phyloP scores from a whole-genome alignment of 2,888 invertebrate genomes.

The Anoplius nigerrimus region DNA sequence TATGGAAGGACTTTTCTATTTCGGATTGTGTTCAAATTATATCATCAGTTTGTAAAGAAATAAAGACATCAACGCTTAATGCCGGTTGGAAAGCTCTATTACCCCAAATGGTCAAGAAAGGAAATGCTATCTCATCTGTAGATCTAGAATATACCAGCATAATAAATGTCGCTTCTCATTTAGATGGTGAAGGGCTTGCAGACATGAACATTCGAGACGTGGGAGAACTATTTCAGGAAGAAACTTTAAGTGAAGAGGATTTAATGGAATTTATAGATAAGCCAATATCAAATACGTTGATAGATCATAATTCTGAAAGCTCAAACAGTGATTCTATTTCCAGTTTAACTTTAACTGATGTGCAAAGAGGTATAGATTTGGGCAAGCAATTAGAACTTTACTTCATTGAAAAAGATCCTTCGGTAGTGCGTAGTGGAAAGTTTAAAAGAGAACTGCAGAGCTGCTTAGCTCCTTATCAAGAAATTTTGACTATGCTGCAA shows the following conservation, averaged over 20 bases:
- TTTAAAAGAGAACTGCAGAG: no score
- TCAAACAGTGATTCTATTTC: no score
- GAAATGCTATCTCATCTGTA: slow-evolving; percentile 27
- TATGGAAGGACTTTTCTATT: slow-evolving; percentile 35
- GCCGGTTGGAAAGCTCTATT: slow-evolving; percentile 36
- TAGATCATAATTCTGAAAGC: no score
- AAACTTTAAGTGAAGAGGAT: slow-evolving; percentile 41
- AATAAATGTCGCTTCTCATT: slow-evolving; percentile 33
- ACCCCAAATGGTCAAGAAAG: slow-evolving; percentile 36
- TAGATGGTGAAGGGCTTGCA: slow-evolving; percentile 33
- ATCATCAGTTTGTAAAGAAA: slow-evolving; percentile 29
- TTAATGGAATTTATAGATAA: slow-evolving; percentile 42
- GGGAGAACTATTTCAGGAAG: slow-evolving; percentile 36
- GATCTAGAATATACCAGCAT: slow-evolving; percentile 30
- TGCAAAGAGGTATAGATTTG: no score
- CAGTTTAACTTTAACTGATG: no score
- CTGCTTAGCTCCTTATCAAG: no score
- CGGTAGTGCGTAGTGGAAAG: no score
- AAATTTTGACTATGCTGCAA: no score
- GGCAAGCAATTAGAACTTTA: no score
- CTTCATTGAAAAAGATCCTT: no score
- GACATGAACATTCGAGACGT: slow-evolving; percentile 36
- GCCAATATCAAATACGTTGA: no score
- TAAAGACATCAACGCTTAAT: slow-evolving; percentile 36
- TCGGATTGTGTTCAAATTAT: slow-evolving; percentile 44